Percentiles rank a stretch among this genome's conserved stretches.
Conservation (phyloP, 2,797 vertebrate species). For the Cetoscarus ocellatus region DNA sequence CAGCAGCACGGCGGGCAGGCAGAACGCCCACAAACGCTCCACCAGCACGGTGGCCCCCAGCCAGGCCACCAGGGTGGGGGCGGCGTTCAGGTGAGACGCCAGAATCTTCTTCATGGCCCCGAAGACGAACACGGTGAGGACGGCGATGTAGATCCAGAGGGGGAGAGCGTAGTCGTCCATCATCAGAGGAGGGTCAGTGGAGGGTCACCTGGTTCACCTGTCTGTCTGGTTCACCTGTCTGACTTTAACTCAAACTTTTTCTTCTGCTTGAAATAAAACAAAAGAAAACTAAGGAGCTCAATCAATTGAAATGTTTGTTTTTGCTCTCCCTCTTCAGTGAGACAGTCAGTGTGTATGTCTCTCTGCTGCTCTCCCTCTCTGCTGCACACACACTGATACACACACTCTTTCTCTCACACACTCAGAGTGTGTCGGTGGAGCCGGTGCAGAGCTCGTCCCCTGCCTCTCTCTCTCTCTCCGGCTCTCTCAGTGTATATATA, state of each 20-base stretch:
- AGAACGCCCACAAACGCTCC: conserved; percentile 79
- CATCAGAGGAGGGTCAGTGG: conserved; percentile 10
- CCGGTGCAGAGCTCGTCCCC: conserved; percentile 55
- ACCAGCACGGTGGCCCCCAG: conserved; percentile 79
- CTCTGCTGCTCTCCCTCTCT: conserved; percentile 52
- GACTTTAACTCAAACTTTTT: not conserved
- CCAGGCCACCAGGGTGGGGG: conserved; percentile 79
- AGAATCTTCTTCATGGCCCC: conserved; percentile 79
- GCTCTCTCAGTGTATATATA: conserved; percentile 75
- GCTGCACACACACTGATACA: conserved; percentile 46
- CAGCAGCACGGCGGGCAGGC: conserved; percentile 72
- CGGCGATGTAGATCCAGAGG: conserved; percentile 82
- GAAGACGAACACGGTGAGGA: conserved; percentile 72
- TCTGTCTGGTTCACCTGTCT: not conserved
- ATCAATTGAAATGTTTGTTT: not conserved
- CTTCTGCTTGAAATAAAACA: not conserved
- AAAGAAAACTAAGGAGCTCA: not conserved
- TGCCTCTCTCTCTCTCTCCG: conserved; percentile 27
- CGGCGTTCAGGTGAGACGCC: conserved; percentile 73
- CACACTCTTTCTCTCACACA: conserved; percentile 23
- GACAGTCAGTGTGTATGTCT: conserved; percentile 23
- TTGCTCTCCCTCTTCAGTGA: not conserved
- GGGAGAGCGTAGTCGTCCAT: conserved; percentile 84
- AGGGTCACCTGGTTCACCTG: conserved; percentile 11
- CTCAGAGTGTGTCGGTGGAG: conserved; percentile 17